Conservation (phyloP, 2,113 vertebrate species). For the pig (Sus scrofa) region DNA sequence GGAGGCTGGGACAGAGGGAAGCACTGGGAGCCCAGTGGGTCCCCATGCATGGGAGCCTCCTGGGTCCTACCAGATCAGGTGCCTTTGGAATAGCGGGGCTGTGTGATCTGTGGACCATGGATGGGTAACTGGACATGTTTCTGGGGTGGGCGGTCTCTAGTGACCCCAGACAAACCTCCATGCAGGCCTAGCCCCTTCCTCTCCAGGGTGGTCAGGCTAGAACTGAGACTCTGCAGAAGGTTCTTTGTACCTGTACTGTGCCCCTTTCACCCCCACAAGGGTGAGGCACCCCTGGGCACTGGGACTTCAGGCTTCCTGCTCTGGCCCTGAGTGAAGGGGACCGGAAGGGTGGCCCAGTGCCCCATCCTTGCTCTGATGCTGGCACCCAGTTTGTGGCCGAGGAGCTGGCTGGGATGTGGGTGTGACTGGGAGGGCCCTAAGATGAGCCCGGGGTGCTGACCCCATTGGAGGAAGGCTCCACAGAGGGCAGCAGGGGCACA, state of each 20-base stretch:
- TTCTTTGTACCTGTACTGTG: not conserved
- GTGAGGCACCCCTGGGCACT: not conserved
- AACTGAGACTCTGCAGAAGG: not conserved
- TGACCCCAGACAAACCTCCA: not conserved
- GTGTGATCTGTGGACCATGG: not conserved
- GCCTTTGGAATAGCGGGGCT: not conserved
- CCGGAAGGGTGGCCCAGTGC: no score
- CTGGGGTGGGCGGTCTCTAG: not conserved
- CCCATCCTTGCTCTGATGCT: not conserved
- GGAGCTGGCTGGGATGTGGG: not conserved
- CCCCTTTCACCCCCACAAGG: not conserved
- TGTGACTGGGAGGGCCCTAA: not conserved
- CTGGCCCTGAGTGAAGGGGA: not conserved
- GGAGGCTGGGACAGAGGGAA: not conserved
- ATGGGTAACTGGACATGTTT: not conserved
- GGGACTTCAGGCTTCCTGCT: not conserved
- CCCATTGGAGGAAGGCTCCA: not conserved
- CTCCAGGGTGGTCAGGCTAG: not conserved
- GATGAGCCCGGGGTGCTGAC: not conserved
- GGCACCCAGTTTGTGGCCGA: not conserved
- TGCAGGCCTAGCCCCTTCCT: not conserved
- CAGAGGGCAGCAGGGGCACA: not conserved
- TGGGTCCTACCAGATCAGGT: not conserved
- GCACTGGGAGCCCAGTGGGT: not conserved
- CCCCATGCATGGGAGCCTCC: not conserved